These are phyloP conservation scores for Lycaena phlaeas DNA, from an alignment of 2,888 invertebrate species.

Conservation along the genomic window DNA sequence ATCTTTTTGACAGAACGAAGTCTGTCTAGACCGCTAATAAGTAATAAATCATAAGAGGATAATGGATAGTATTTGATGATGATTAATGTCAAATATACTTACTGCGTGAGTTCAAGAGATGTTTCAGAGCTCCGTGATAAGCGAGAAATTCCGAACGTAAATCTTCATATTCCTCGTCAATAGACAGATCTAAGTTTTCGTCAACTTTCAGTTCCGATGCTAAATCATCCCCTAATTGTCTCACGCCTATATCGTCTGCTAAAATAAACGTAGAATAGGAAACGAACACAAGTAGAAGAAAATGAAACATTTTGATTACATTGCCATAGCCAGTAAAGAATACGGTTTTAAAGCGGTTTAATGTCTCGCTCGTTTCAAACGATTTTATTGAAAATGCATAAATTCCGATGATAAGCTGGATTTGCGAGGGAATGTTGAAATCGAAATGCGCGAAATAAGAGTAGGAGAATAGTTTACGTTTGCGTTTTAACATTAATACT, in stretches of 20 bases:
- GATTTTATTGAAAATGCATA: conserved; percentile 46
- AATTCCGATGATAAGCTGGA: conserved; percentile 41
- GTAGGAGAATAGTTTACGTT: conserved; percentile 13
- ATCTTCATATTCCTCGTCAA: conserved; percentile 59
- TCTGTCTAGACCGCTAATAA: no score
- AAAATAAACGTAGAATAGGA: conserved; percentile 4
- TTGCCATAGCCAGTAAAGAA: conserved; percentile 21
- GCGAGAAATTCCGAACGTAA: conserved; percentile 55
- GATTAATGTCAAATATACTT: no score
- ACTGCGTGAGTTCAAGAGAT: conserved; percentile 24
- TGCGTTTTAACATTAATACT: no score
- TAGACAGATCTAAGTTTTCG: conserved; percentile 46
- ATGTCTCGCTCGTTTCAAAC: conserved; percentile 20
- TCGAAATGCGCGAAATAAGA: conserved; percentile 10
- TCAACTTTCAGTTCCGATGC: conserved; percentile 39
- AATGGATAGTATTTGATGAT: no score
- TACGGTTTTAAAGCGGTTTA: conserved; percentile 24
- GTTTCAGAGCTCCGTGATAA: conserved; percentile 46
- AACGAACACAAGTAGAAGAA: conserved; percentile 25
- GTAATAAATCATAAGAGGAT: no score
- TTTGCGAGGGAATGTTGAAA: conserved; percentile 17
- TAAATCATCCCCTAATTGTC: conserved; percentile 31
- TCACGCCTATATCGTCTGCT: conserved; percentile 12
- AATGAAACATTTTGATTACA: conserved; percentile 32
- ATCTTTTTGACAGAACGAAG: no score